Evolutionary conservation across 2,797 vertebrate species (phyloP).

Genomic region (Enteromius afrohamiltoni): DNA sequence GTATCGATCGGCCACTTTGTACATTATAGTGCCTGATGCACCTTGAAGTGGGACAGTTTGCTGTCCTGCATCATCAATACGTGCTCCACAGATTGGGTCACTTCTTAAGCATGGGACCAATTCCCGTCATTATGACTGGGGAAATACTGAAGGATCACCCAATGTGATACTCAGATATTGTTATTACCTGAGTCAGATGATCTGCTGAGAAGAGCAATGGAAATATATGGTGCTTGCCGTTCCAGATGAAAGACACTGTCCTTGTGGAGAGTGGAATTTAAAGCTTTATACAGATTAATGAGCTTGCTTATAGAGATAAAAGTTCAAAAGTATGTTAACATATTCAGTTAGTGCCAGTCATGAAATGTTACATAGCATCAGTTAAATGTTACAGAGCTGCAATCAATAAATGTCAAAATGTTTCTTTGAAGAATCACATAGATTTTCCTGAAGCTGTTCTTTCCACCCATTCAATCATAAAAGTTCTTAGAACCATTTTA

Average conservation of each 20-base stretch:
- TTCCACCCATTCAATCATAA: neutral
- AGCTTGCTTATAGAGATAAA: slow-evolving; percentile 36
- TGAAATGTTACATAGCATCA: slow-evolving; percentile 41
- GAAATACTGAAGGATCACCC: slow-evolving; percentile 70
- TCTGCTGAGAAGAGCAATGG: slow-evolving; percentile 24
- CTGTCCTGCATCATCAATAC: slow-evolving; percentile 62
- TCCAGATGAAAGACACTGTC: neutral
- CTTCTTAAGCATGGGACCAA: slow-evolving; percentile 75
- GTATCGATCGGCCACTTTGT: slow-evolving; percentile 69
- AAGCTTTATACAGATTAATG: slow-evolving; percentile 41
- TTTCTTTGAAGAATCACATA: no score
- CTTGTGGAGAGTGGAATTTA: slow-evolving; percentile 28
- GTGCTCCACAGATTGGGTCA: slow-evolving; percentile 65
- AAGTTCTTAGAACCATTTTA: neutral
- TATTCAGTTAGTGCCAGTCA: neutral
- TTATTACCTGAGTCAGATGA: slow-evolving; percentile 51
- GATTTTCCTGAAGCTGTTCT: neutral
- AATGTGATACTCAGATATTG: slow-evolving; percentile 51
- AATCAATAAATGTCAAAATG: neutral
- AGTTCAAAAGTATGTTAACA: slow-evolving; percentile 21
- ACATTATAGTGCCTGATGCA: slow-evolving; percentile 62
- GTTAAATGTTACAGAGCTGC: neutral
- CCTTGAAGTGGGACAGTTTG: slow-evolving; percentile 58
- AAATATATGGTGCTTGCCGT: slow-evolving; percentile 9
- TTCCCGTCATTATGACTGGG: slow-evolving; percentile 73